These are phyloP conservation scores for Sycophila sp. DNA, from an alignment of 1,140 invertebrate genomes.

Conservation along the genomic window DNA sequence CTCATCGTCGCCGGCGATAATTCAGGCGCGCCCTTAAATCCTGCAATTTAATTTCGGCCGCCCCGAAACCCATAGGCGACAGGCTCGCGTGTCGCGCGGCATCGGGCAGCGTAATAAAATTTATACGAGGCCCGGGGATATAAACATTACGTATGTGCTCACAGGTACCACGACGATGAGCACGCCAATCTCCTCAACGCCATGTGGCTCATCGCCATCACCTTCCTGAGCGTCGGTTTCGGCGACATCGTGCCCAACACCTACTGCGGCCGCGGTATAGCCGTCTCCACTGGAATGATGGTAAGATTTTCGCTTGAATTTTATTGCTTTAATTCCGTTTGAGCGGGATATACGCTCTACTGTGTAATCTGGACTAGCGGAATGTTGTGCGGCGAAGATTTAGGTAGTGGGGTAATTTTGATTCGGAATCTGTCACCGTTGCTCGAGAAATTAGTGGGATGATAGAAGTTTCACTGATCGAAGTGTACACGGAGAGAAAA, in stretches of 20 bases:
- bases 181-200: conserved; percentile 97
- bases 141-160: background rate
- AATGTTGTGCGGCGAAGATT: no score
- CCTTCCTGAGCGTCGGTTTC: conserved; percentile 98
- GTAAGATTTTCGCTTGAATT: no score
- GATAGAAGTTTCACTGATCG: no score
- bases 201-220: conserved; percentile 99
- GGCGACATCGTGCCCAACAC: conserved; percentile 99
- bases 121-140: background rate
- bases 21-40: conserved; percentile 1
- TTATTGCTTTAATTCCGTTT: no score
- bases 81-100: background rate
- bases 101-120: background rate
- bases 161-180: conserved; percentile 94
- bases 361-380: no score
- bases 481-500: no score
- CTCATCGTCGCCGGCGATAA: no score
- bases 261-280: conserved; percentile 97
- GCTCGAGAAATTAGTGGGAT: no score
- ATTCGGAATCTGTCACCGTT: no score
- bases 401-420: no score
- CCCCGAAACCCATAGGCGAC: no score
- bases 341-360: no score
- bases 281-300: conserved; percentile 98
- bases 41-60: background rate